Evolutionary conservation across 2,113 vertebrate genomes (phyloP).

Genomic region (Lates calcarifer): DNA sequence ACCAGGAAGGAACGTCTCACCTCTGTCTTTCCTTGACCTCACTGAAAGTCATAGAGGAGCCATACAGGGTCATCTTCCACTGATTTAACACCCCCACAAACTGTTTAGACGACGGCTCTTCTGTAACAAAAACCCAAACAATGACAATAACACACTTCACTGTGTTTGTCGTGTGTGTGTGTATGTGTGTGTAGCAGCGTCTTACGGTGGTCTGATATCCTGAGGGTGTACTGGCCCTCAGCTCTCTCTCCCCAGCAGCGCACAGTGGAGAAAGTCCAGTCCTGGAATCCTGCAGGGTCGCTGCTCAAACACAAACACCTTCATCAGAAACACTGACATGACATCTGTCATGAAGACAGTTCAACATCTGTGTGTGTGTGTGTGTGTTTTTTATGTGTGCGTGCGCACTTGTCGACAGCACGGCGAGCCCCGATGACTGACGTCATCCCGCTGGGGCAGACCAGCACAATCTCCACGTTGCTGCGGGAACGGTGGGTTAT

Average conservation of each 20-base stretch:
- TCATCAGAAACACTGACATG: neutral
- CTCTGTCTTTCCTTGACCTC: conserved; percentile 90
- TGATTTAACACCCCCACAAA: conserved; percentile 83
- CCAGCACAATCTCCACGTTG: conserved; percentile 89
- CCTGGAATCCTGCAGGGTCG: conserved; percentile 89
- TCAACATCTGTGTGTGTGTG: neutral
- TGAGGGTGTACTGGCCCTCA: conserved; percentile 88
- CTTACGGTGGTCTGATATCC: conserved; percentile 90
- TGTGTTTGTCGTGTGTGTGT: neutral
- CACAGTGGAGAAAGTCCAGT: conserved; percentile 98
- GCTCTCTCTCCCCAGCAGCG: conserved; percentile 97
- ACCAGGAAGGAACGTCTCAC: conserved; percentile 70
- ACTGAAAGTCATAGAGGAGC: conserved; percentile 88
- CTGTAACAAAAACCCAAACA: conserved; percentile 17
- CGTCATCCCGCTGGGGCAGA: conserved; percentile 94
- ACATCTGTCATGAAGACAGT: neutral
- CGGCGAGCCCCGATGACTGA: conserved; percentile 91
- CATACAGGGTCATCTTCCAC: conserved; percentile 94
- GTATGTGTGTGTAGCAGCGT: neutral
- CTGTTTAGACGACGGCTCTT: conserved; percentile 34
- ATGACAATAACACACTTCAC: neutral
- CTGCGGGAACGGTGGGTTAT: conserved; percentile 91
- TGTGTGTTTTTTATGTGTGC: neutral
- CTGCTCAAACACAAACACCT: conserved; percentile 62
- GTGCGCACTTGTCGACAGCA: conserved; percentile 88